phyloP scores from a whole-genome alignment of 1,140 invertebrate species.

The Amphibalanus amphitrite region DNA sequence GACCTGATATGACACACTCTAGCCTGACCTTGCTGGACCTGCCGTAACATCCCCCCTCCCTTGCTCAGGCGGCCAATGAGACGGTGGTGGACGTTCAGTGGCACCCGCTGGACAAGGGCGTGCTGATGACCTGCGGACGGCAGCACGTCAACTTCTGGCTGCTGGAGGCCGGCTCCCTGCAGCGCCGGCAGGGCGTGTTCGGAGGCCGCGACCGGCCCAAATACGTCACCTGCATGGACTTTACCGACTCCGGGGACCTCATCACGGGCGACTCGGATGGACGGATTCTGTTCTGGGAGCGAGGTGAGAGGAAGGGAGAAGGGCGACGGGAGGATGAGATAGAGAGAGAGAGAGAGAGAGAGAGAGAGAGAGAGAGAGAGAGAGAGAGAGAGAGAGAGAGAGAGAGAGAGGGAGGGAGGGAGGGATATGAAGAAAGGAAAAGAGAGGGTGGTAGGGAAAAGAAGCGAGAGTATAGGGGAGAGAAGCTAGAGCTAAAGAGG shows the following conservation, averaged over 20 bases:
- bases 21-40: too few relatives aligned
- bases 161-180: constrained; percentile 44
- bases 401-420: too few relatives aligned
- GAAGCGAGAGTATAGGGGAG: too few relatives aligned
- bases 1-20: too few relatives aligned
- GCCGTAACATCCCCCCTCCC: too few relatives aligned
- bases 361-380: too few relatives aligned
- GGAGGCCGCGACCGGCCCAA: constrained; percentile 82
- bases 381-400: too few relatives aligned
- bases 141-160: constrained; percentile 83
- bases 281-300: constrained; percentile 68
- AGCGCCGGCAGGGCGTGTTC: constrained; percentile 74
- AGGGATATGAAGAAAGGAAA: too few relatives aligned
- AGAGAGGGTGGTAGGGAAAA: too few relatives aligned
- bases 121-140: constrained; percentile 79
- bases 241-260: constrained; percentile 58
- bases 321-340: too few relatives aligned
- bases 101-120: constrained; percentile 72
- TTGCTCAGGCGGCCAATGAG: constrained; percentile 73
- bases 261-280: constrained; percentile 68
- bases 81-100: constrained; percentile 80
- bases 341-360: too few relatives aligned
- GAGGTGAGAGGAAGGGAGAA: constrained; percentile 37
- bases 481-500: too few relatives aligned
- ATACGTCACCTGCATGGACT: constrained; percentile 76